A percentile compares a stretch with the other conserved stretches of the same genome.
Evolutionary conservation across 2,797 vertebrate species (phyloP).

Genomic region (Cryptoblepharus egeriae): DNA sequence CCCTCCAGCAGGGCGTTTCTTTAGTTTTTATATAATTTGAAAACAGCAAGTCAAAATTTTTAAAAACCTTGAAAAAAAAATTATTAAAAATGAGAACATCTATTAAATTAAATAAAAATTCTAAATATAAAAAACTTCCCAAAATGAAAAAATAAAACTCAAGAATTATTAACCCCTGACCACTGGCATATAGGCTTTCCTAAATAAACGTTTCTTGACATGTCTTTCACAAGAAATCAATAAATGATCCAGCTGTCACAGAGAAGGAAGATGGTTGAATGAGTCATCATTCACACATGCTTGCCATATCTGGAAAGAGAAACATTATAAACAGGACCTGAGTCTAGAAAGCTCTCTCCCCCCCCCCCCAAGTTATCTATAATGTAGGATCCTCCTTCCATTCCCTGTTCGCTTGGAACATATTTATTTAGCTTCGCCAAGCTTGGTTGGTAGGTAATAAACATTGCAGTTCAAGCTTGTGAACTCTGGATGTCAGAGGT

Average conservation of each 20-base stretch:
- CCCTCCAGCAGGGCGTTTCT: background rate
- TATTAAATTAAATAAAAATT: too few species aligned
- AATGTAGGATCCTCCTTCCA: background rate
- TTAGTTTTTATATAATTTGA: background rate
- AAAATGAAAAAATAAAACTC: background rate
- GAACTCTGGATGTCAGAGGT: constrained; percentile 4
- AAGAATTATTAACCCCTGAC: background rate
- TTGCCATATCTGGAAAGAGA: background rate
- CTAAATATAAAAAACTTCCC: too few species aligned
- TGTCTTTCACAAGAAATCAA: background rate
- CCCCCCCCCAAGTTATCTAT: background rate
- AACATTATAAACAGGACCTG: background rate
- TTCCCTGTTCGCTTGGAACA: background rate
- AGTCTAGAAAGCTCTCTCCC: background rate
- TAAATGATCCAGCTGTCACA: background rate
- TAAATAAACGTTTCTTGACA: background rate
- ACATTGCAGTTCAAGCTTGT: constrained; percentile 14
- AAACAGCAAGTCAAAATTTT: too few species aligned
- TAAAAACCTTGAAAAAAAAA: too few species aligned
- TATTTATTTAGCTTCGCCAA: constrained; percentile 17
- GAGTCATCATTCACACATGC: background rate
- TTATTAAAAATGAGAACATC: too few species aligned
- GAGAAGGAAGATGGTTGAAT: background rate
- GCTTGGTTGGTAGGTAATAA: constrained; percentile 3
- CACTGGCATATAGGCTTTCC: background rate